Conservation (phyloP, 2,113 vertebrate genomes). For the Salvelinus namaycush region DNA sequence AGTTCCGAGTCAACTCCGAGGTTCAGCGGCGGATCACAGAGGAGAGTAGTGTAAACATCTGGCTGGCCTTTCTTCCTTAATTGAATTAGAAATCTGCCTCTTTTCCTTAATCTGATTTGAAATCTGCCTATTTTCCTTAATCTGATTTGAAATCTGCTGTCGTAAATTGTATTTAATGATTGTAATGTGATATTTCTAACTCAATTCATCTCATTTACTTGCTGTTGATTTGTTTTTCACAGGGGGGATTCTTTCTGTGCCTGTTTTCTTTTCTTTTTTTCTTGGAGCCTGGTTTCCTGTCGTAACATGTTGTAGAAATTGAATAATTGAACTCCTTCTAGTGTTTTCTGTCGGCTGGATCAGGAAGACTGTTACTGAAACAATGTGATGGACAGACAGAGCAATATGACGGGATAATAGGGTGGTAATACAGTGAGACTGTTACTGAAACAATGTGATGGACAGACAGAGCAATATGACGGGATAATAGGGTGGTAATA, state of each 20-base stretch:
- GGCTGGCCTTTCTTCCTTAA: conserved; percentile 60
- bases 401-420: too few relatives aligned
- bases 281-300: conserved; percentile 57
- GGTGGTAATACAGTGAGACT: too few relatives aligned
- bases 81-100: conserved; percentile 66
- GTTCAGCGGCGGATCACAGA: conserved; percentile 42
- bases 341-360: conserved; percentile 8
- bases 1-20: conserved; percentile 33
- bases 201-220: conserved; percentile 67
- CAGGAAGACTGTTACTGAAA: conserved; percentile 1
- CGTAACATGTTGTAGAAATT: conserved; percentile 46
- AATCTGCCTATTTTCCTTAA: conserved; percentile 62
- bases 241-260: conserved; percentile 27
- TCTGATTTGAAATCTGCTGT: conserved; percentile 66
- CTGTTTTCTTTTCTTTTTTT: conserved; percentile 27
- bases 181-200: conserved; percentile 74
- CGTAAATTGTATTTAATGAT: conserved; percentile 68
- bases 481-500: too few relatives aligned
- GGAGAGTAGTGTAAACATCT: conserved; percentile 53
- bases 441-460: too few relatives aligned
- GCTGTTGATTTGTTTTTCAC: conserved; percentile 67
- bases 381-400: background rate
- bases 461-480: too few relatives aligned
- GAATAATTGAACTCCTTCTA: conserved; percentile 42
- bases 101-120: conserved; percentile 64